Conservation (phyloP, 2,888 invertebrate genomes). For the Calameuta filiformis region DNA sequence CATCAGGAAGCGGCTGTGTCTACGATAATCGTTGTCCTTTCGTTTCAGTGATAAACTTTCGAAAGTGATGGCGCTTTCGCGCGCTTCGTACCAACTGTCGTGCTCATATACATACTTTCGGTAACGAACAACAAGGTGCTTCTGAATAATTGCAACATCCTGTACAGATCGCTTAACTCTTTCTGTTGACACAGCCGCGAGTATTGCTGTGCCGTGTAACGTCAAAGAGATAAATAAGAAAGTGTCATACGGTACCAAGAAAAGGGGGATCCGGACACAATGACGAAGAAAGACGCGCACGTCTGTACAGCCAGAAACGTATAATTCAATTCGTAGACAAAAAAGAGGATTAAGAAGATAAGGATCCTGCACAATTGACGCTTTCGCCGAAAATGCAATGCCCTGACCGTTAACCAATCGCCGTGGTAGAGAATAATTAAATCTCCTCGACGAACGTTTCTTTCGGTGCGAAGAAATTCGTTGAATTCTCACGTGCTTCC, state of each 20-base stretch:
- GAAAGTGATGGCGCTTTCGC: background rate
- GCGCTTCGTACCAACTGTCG: background rate
- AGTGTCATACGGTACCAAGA: background rate
- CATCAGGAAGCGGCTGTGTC: background rate
- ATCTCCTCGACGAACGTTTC: background rate
- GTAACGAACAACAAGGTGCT: background rate
- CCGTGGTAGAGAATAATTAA: background rate
- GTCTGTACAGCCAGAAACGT: background rate
- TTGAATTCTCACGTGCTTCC: background rate
- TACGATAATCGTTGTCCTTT: background rate
- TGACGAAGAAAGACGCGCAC: background rate
- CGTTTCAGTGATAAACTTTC: background rate
- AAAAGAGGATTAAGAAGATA: background rate
- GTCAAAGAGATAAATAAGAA: background rate
- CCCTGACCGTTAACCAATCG: background rate
- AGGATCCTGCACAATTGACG: background rate
- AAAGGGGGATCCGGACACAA: background rate
- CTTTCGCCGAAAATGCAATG: background rate
- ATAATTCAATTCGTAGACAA: background rate
- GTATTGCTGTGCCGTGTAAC: background rate
- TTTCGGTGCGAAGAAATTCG: background rate
- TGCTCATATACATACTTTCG: background rate
- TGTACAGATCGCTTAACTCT: background rate
- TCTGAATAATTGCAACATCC: background rate
- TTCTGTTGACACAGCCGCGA: background rate